Base-by-base conservation (phyloP, 2,113 vertebrate genomes). In the Struthidea cinerea region DNA sequence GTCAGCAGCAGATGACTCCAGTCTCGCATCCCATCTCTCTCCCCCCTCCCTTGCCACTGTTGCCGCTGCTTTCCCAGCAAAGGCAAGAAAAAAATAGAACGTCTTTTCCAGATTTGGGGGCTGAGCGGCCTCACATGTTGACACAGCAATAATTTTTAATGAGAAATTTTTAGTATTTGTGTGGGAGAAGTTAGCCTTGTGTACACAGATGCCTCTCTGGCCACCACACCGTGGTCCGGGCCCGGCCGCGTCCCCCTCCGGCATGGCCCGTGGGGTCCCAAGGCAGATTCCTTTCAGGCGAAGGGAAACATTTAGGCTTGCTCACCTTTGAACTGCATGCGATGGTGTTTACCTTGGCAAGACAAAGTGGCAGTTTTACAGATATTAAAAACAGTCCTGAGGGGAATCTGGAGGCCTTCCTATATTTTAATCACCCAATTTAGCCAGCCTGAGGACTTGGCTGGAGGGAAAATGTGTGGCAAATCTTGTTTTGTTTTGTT, bases 341-440 rank as follows among this genome's bases (percentile, higher is more conserved):
- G 98, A 98, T 98, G 97, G 98, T 99, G 99, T 99, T 99, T 99
- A 99, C 99, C 98, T 99, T 99, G 99, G 99, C 99, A 97, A 97
- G 98, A 98, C 98, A 95, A 98, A 98, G 98, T 99, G 99, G 99
- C 99, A 99, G 99, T 99, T 99, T 99, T 99, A 99, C 99, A 99
- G 99, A 99, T 99, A 99, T 99, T 99, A 99, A 99, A 99, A 99
- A 99, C 98, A 99, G 98, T 98, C 98, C 98, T 98, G 94, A 97
- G 97, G 97, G 97, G 98, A 98, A 98, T 98, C 96, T 97, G 96
- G 97, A 97, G 96, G 97, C 98, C 94, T 97, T 98, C 97, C 95
- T 96, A 96, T 97, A 91, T 97, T 97, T 97, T 98, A 97, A 97
- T 96, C 96, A 96, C 97, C 95, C 84, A 97, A 97, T 98, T 98